A percentile compares a stretch with the other conserved stretches of the same genome.
These are phyloP conservation scores for Dolichotis patagonum DNA, from an alignment of 2,113 vertebrate species.

Conservation along the genomic window DNA sequence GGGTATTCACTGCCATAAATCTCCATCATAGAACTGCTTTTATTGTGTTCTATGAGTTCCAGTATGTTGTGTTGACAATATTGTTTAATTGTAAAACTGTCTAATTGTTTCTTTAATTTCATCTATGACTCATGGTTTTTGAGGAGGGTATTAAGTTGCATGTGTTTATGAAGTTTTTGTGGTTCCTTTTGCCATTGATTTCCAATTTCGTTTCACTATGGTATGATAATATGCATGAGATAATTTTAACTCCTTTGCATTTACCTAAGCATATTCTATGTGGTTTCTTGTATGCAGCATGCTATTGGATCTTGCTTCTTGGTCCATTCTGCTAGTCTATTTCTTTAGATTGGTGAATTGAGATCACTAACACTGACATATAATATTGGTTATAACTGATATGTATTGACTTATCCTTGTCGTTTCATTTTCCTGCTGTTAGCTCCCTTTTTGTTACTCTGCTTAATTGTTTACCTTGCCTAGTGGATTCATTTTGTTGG, in stretches of 20 bases:
- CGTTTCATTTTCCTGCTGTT: background rate
- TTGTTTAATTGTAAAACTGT: no score
- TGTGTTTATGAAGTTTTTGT: background rate
- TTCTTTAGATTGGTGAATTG: background rate
- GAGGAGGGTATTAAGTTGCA: no score
- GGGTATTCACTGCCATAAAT: no score
- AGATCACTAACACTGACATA: background rate
- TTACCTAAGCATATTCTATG: background rate
- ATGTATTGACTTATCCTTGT: background rate
- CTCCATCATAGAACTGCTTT: no score
- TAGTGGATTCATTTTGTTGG: background rate
- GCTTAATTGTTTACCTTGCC: background rate
- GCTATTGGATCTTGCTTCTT: background rate
- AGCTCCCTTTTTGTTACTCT: background rate
- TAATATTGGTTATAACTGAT: background rate
- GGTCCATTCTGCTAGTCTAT: background rate
- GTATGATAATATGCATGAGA: background rate
- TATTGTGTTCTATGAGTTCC: no score
- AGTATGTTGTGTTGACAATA: no score
- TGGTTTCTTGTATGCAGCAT: background rate
- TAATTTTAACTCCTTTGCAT: background rate
- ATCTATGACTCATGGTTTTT: no score
- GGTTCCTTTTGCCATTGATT: background rate
- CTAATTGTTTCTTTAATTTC: no score
- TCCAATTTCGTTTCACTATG: background rate